phyloP scores from a whole-genome alignment of 2,797 vertebrate species.

The Sebastes steindachneri region DNA sequence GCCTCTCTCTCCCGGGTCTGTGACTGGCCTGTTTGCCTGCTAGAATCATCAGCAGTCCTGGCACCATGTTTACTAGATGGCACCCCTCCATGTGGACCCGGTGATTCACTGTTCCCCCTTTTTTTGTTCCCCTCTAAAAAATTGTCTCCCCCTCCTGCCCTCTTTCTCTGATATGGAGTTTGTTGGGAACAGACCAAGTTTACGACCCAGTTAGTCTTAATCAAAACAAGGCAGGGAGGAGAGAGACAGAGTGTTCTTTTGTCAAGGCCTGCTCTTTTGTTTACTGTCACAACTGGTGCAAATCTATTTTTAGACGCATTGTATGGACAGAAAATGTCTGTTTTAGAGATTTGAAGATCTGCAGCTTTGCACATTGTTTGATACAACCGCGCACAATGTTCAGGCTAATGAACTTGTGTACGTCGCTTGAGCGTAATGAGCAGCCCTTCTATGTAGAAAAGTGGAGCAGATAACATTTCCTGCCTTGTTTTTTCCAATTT shows the following conservation, averaged over 20 bases:
- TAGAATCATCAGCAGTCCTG: conserved; percentile 69
- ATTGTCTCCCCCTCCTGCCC: conserved; percentile 23
- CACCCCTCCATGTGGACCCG: conserved; percentile 66
- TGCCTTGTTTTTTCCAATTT: conserved; percentile 33
- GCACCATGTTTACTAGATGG: conserved; percentile 68
- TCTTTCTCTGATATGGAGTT: conserved; percentile 62
- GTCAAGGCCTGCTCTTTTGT: conserved; percentile 55
- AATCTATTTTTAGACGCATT: conserved; percentile 58
- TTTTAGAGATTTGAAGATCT: conserved; percentile 33
- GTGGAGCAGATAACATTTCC: conserved; percentile 23
- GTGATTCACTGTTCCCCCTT: conserved; percentile 54
- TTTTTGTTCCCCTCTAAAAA: conserved; percentile 33
- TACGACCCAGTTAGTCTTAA: conserved; percentile 76
- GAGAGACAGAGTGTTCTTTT: conserved; percentile 60
- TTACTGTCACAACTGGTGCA: conserved; percentile 51
- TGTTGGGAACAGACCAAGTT: conserved; percentile 73
- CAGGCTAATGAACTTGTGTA: conserved; percentile 43
- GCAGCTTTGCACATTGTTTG: conserved; percentile 6
- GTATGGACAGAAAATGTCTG: conserved; percentile 30
- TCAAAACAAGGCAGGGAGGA: conserved; percentile 73
- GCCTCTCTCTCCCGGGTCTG: conserved; percentile 31
- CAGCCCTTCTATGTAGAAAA: conserved; percentile 3
- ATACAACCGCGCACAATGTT: conserved; percentile 8
- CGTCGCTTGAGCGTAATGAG: conserved; percentile 18
- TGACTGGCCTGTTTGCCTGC: conserved; percentile 53